Base-by-base conservation (phyloP, 2,888 invertebrate species). In the Atethmia centrago region DNA sequence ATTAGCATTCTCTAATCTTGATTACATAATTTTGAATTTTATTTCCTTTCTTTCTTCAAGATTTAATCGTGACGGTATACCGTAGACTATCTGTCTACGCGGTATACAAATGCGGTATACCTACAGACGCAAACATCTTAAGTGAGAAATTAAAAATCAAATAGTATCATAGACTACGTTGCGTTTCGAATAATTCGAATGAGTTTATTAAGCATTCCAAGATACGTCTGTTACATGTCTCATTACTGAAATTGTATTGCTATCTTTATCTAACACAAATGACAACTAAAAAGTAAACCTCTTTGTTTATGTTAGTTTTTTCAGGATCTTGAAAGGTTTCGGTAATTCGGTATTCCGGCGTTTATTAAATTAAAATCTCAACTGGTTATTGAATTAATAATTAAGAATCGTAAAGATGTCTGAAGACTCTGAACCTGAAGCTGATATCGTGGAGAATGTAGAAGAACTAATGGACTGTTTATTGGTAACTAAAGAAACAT, bases 381-480 rank as follows among this genome's bases (percentile, higher is more conserved):
- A 12, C 42, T 58, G 19, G 14, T 28, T 66, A 14, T 31, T 78
- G 40, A 55, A 70, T 21, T 55, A 53, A 69, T 42, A 51, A 21
- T 28, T 31, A 42, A 69, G 12, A 58, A n/a, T 59, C 55, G 45
- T 28, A 58, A 80, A 75, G 40, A 94, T 94, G 94, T 89, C 93
- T 64, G 82, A 79, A 21, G 91, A 93, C 63, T 87, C 89, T 1
- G 93, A 93, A 58, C 90, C 92, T 72, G 93, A 94, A 69, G 85
- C 88, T 12, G 92, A 92, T 82, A 71, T 91, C 19, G 77, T 91
- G 79, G 92, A 93, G 77, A 91, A 95, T 89, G 88, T 93, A 31
- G 85, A 88, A 36, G 92, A 93, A 87, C 83, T 93, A 49, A 88
- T 96, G 67, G 91, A 93, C n/a, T 83, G 85, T 31, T 83, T 96